Conservation (phyloP, 1,140 invertebrate species). For the Neuroterus valhalla region DNA sequence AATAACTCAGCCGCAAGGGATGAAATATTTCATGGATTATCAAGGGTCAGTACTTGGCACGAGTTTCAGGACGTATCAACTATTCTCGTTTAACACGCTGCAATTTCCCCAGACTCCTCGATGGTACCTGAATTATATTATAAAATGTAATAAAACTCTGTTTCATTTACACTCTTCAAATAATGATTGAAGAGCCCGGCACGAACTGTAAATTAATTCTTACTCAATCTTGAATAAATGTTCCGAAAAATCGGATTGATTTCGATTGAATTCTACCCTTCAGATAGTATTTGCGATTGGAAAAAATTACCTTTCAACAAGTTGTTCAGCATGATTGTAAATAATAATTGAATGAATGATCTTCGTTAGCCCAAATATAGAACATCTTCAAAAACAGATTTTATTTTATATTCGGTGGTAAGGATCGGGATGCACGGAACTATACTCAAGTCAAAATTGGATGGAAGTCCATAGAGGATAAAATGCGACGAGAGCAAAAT, state of each 20-base stretch:
- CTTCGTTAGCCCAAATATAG: neutral
- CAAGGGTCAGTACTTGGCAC: constrained; percentile 29
- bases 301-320: too few relatives aligned
- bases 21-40: constrained; percentile 30
- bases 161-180: neutral
- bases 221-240: too few relatives aligned
- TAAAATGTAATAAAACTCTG: neutral
- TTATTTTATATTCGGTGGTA: neutral
- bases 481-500: constrained; percentile 1
- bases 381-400: neutral
- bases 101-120: neutral
- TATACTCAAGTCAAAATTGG: constrained; percentile 23
- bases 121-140: neutral
- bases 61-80: constrained; percentile 1
- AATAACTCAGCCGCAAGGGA: constrained; percentile 24
- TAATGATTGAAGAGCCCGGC: neutral
- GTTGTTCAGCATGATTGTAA: too few relatives aligned
- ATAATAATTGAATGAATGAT: too few relatives aligned
- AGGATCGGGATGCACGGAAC: neutral
- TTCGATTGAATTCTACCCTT: too few relatives aligned
- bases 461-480: neutral
- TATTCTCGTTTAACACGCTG: constrained; percentile 9
- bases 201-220: too few relatives aligned
- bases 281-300: too few relatives aligned
- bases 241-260: neutral